Evolutionary conservation across 2,797 vertebrate genomes (phyloP).

Genomic region (Arnoldichthys spilopterus): DNA sequence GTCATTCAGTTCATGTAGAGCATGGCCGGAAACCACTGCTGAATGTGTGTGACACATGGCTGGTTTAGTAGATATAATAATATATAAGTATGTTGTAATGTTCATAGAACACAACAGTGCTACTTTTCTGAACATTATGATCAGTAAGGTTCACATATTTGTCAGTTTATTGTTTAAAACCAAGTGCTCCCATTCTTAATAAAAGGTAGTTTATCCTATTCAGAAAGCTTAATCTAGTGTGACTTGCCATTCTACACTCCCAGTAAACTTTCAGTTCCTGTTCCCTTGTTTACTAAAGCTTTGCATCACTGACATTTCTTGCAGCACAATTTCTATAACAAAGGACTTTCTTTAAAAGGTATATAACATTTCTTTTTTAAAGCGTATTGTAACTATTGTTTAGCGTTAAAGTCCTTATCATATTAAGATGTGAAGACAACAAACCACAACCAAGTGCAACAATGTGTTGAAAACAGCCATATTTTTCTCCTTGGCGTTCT

Average conservation of each 20-base stretch:
- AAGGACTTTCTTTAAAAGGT: not conserved
- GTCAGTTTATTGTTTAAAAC: too few relatives aligned
- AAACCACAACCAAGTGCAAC: constrained; percentile 1
- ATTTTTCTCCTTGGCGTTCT: constrained; percentile 15
- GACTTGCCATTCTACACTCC: not conserved
- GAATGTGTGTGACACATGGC: too few relatives aligned
- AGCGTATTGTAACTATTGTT: not conserved
- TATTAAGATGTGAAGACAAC: not conserved
- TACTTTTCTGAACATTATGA: too few relatives aligned
- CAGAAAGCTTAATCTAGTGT: constrained; percentile 20
- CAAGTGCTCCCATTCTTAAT: not conserved
- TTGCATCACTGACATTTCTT: not conserved
- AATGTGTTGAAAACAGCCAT: constrained; percentile 22
- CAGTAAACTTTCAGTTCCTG: constrained; percentile 37
- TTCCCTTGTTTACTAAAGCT: constrained; percentile 18
- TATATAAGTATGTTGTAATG: too few relatives aligned
- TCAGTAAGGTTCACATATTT: not conserved
- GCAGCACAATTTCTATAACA: not conserved
- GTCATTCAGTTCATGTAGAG: too few relatives aligned
- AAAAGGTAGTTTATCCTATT: not conserved
- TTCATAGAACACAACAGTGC: too few relatives aligned
- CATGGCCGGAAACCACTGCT: too few relatives aligned
- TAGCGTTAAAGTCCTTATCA: not conserved
- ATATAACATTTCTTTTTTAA: not conserved
- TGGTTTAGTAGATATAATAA: too few relatives aligned